Evolutionary conservation across 2,797 vertebrate species (phyloP).

Genomic region (Oryzias sinensis): DNA sequence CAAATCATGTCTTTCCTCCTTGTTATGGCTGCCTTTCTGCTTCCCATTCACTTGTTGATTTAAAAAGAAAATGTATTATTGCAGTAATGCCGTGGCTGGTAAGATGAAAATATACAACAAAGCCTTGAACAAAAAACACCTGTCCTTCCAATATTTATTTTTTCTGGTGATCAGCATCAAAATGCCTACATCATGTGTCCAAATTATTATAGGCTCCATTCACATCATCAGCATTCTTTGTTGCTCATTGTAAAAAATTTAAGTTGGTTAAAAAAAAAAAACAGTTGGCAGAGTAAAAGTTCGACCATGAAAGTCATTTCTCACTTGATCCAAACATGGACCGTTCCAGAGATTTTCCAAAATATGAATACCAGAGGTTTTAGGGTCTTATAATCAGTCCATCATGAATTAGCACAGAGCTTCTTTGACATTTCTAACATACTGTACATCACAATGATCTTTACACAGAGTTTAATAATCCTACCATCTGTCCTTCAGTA

Average conservation of each 20-base stretch:
- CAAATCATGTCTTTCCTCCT: not conserved
- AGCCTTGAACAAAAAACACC: not conserved
- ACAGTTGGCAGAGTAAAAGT: not conserved
- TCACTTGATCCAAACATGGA: not conserved
- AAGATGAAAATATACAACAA: not conserved
- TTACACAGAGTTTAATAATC: too few relatives aligned
- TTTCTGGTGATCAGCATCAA: constrained; percentile 1
- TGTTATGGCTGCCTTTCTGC: not conserved
- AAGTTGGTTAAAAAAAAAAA: not conserved
- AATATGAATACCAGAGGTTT: too few relatives aligned
- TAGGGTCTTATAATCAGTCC: too few relatives aligned
- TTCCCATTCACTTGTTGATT: not conserved
- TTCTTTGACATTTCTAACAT: too few relatives aligned
- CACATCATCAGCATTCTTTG: constrained; percentile 9
- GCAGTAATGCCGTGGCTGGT: not conserved
- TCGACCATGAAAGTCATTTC: not conserved
- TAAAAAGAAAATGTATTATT: not conserved
- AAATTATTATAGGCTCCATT: constrained; percentile 21
- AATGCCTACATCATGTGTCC: constrained; percentile 20
- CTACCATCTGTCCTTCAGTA: too few relatives aligned
- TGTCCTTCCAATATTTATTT: not conserved
- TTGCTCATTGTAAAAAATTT: constrained; percentile 8
- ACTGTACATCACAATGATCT: too few relatives aligned
- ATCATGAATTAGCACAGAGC: too few relatives aligned
- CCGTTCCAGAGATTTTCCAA: too few relatives aligned